Evolutionary conservation across 2,888 invertebrate species (phyloP).

Genomic region (Metalampra italica): DNA sequence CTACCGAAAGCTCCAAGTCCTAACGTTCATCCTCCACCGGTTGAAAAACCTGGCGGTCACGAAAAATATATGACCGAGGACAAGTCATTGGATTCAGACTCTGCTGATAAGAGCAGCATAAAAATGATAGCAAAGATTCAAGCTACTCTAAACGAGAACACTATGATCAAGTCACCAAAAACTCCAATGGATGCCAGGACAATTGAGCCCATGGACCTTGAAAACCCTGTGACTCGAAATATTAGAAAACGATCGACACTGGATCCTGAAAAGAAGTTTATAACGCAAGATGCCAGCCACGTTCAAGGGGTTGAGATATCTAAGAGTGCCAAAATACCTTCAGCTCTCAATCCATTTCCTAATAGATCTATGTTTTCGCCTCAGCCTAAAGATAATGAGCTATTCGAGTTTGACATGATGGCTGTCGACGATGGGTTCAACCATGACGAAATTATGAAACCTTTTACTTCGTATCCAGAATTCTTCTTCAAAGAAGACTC

Average conservation of each 20-base stretch:
- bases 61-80: slow-evolving; percentile 73
- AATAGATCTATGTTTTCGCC: slow-evolving; percentile 86
- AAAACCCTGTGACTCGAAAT: slow-evolving; percentile 43
- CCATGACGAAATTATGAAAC: slow-evolving; percentile 81
- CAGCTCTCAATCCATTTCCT: slow-evolving; percentile 56
- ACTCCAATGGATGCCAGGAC: slow-evolving; percentile 73
- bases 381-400: slow-evolving; percentile 80
- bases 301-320: slow-evolving; percentile 70
- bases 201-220: slow-evolving; percentile 56
- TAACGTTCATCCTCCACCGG: slow-evolving; percentile 53
- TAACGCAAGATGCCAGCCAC: slow-evolving; percentile 61
- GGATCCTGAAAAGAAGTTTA: slow-evolving; percentile 63
- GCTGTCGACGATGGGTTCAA: slow-evolving; percentile 83
- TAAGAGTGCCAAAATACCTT: slow-evolving; percentile 71
- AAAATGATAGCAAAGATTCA: slow-evolving; percentile 73
- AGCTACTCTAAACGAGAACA: slow-evolving; percentile 69
- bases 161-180: slow-evolving; percentile 73
- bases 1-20: slow-evolving; percentile 61
- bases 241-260: slow-evolving; percentile 48
- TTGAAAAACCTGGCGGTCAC: slow-evolving; percentile 61
- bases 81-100: slow-evolving; percentile 61
- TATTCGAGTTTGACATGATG: slow-evolving; percentile 82
- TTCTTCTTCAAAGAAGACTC: slow-evolving; percentile 86
- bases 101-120: slow-evolving; percentile 61
- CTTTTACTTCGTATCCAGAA: slow-evolving; percentile 82